Evolutionary conservation across 1,140 invertebrate genomes (phyloP), one percentile per base, ranked within the genome.

Genomic region (Gryllus bimaculatus): DNA sequence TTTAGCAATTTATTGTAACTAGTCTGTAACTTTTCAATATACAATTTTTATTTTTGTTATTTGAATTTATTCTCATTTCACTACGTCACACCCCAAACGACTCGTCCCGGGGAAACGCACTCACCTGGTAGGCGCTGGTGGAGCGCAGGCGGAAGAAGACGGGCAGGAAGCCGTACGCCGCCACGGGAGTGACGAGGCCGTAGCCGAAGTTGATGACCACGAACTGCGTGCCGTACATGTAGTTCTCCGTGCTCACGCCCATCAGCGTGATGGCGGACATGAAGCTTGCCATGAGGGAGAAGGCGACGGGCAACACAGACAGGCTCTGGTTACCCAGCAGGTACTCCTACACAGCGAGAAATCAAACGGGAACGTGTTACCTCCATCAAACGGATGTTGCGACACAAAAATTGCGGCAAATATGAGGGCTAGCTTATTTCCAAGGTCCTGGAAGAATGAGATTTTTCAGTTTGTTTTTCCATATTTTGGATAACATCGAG

Each of bases 261-360:
- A 98, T 87, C n/a, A 98, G 86, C 0, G 96, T 96, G 21, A 98
- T 92, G 13, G 96, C 95, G 0, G 96, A 98, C 94, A 98, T 97
- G 83, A 98, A 98, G 73, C 94, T 96, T 10, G 96, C 94, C 92
- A 96, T 95, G 0, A 97, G 85, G 18, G 94, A 95, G 79, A 96
- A 93, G 5, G 93, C 93, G 0, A 97, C 94, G 0, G 95, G 94
- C 0, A 90, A 48, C 77, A 95, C 88, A 7, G 89, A 87, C 93
- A 96, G 94, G 47, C 92, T 92, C 80, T 90, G 88, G 82, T 94
- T 93, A 0, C 93, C 95, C 74, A 94, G 83, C 80, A 96, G 89
- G 83, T 95, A 96, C 85, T 96, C 94, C 89, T 94, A 39, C 26
- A 5, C 26, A 39, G 1, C 26, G 26, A 39, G 26, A 39, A 39